These are phyloP conservation scores for Drosophila mauritiana DNA, from an alignment of 1,140 invertebrate species.

Conservation along the genomic window DNA sequence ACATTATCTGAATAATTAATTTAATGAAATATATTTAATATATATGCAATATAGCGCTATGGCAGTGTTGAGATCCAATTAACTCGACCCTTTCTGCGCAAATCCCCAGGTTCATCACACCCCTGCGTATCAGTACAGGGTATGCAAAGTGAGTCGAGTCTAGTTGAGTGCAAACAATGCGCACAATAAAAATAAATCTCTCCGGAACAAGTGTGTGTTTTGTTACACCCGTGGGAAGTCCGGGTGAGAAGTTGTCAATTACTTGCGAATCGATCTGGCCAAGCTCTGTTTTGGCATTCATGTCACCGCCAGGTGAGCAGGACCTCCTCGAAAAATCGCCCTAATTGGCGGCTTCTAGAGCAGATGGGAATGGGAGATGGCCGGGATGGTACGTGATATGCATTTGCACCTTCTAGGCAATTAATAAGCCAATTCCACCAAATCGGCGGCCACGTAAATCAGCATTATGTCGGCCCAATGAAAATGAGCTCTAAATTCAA, in stretches of 20 bases:
- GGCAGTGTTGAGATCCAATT: too few species aligned
- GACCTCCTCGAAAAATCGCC: conserved; percentile 62
- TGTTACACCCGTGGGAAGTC: conserved; percentile 79
- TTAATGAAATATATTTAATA: too few species aligned
- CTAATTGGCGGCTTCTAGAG: conserved; percentile 69
- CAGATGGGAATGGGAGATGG: conserved; percentile 9
- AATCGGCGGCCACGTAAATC: conserved; percentile 70
- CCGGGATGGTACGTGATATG: conserved; percentile 67
- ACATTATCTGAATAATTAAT: too few species aligned
- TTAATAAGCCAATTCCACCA: conserved; percentile 67
- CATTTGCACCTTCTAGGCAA: conserved; percentile 60
- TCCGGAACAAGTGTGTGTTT: conserved; percentile 56
- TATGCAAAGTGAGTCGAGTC: conserved; percentile 9
- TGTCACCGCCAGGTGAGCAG: conserved; percentile 65
- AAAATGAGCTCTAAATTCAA: conserved; percentile 83
- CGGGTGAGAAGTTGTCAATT: conserved; percentile 69
- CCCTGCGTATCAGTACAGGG: conserved; percentile 3
- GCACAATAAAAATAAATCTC: conserved; percentile 82
- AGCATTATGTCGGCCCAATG: conserved; percentile 76
- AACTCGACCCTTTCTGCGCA: too few species aligned
- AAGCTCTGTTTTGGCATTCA: conserved; percentile 65
- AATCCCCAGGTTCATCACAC: background rate
- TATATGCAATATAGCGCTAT: too few species aligned
- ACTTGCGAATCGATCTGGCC: conserved; percentile 56
- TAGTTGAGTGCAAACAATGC: conserved; percentile 78